These are phyloP conservation scores for Nannospalax galili DNA, from an alignment of 2,113 vertebrate genomes.

Conservation along the genomic window DNA sequence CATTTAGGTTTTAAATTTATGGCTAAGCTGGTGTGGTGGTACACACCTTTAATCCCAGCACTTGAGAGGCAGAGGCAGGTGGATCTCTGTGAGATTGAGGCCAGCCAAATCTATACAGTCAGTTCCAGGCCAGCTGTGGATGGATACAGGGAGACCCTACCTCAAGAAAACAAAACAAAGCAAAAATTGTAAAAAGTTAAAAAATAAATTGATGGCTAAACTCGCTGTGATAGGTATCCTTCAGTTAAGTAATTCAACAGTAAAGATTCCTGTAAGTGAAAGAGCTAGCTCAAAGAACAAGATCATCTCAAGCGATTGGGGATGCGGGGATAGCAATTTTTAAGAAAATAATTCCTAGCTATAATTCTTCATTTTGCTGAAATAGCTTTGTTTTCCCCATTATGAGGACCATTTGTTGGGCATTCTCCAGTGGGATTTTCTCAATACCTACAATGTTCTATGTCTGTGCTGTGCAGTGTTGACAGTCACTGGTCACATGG, in stretches of 20 bases:
- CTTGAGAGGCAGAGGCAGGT: no score
- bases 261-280: not conserved
- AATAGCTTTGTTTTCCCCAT: not conserved
- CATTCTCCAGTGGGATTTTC: not conserved
- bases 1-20: no score
- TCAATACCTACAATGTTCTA: not conserved
- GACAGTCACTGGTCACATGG: not conserved
- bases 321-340: not conserved
- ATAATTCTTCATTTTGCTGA: conserved; percentile 13
- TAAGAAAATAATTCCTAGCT: not conserved
- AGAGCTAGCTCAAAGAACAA: not conserved
- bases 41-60: no score
- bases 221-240: not conserved
- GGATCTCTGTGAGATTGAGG: no score
- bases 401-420: not conserved
- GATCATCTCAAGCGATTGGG: not conserved
- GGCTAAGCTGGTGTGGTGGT: no score
- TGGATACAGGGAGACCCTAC: no score
- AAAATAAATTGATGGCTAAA: no score
- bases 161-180: no score
- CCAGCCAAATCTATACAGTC: no score
- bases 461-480: no score
- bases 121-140: no score
- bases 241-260: not conserved
- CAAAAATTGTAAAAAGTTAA: no score